Percentiles rank a stretch among this genome's conserved stretches.
These are phyloP conservation scores for Macaca mulatta DNA, from an alignment of 2,113 vertebrate genomes.

Conservation along the genomic window DNA sequence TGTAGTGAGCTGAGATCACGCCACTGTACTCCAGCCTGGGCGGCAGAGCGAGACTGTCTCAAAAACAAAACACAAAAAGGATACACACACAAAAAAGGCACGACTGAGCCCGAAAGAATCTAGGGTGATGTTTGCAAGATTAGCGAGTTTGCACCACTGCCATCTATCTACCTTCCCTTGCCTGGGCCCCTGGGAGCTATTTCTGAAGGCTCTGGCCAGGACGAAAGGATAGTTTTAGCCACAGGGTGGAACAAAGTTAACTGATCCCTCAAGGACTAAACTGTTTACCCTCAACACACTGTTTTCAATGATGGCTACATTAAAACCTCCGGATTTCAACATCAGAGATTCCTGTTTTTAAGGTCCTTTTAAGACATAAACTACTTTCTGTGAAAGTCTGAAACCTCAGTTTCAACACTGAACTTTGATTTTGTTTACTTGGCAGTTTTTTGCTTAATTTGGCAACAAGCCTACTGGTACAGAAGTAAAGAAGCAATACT, in stretches of 20 bases:
- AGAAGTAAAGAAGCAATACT: neutral
- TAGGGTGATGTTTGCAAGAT: neutral
- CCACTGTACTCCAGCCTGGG: too few relatives aligned
- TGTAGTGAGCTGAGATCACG: too few relatives aligned
- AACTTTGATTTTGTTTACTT: slow-evolving; percentile 27
- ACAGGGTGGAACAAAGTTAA: neutral
- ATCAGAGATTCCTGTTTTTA: neutral
- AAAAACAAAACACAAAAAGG: neutral
- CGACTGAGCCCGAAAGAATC: neutral
- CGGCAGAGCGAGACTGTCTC: too few relatives aligned
- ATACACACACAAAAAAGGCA: neutral
- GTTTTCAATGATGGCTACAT: neutral
- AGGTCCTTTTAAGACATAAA: neutral
- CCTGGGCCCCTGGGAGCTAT: neutral
- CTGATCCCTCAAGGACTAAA: neutral
- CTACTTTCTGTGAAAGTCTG: slow-evolving; percentile 7
- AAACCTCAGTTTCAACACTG: neutral
- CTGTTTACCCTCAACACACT: neutral
- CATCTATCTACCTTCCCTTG: neutral
- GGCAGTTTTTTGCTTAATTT: slow-evolving; percentile 2
- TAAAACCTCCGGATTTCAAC: neutral
- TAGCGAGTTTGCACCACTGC: neutral
- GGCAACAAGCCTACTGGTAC: neutral
- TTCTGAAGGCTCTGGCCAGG: neutral
- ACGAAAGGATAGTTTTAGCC: neutral